Evolutionary conservation across 2,113 vertebrate species (phyloP), one percentile per base, ranked within the genome.

Genomic region (Hydrochoerus hydrochaeris): DNA sequence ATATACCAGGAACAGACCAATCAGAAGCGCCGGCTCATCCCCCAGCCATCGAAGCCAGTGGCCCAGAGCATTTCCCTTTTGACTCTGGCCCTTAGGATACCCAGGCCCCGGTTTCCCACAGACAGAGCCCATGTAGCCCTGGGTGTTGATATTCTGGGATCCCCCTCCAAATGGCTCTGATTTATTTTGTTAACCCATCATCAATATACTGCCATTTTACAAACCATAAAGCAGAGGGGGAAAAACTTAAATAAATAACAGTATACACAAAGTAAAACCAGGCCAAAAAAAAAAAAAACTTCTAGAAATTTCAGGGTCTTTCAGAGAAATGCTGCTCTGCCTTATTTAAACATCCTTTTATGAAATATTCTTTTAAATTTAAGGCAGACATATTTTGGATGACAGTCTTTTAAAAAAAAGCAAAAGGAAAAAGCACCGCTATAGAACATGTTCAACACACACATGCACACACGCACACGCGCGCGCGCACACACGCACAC

Each of bases 401-500:
- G n/a, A 38, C 44, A 49, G 17, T 80, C 65, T 62, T 87, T 17
- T 0, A 5, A 35, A 80, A 35, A 75, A 94, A 52, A 44, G 84
- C 57, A 26, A 14, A 67, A 8, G 9, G 38, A n/a, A 63, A 41
- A 38, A 49, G 2, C 22, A 26, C 80, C 58, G 49, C 32, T 30
- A 41, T 26, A 77, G 84, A 90, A 52, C 80, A 69, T 28, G 85
- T 96, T 95, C 0, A 5, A 58, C 20, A 89, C 95, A 92, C 77
- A 90, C 90, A 60, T 75, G 16, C 54, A 16, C 54, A 54, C 54
- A 16, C 52, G 16, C 52, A 4, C 52, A 16, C 52, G 14, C 96
- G 87, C 95, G 71, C 46, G 80, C 87, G 90, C 83, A 19, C 94
- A n/a, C 82, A 94, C 91, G 91, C 97, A 95, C 84, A 96, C 97